These are phyloP conservation scores for Megatriorchis doriae DNA, from an alignment of 2,113 vertebrate species.

Conservation along the genomic window DNA sequence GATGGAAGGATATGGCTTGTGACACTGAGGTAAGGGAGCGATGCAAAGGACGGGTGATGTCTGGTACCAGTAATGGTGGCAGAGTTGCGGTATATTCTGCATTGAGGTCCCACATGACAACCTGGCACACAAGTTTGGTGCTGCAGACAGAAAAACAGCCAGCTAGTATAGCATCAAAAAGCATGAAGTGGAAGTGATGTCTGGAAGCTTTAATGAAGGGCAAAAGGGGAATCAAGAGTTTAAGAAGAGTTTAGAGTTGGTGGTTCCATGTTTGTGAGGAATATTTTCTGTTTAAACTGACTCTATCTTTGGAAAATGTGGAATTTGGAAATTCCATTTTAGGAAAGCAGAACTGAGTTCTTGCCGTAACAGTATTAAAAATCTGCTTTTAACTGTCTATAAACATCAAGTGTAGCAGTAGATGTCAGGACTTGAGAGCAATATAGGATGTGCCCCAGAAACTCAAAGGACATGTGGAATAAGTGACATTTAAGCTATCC, in stretches of 20 bases:
- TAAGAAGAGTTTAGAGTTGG: not conserved
- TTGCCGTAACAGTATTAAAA: not conserved
- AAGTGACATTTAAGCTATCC: not conserved
- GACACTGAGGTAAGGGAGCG: not conserved
- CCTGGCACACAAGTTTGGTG: not conserved
- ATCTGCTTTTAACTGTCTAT: not conserved
- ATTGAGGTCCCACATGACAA: not conserved
- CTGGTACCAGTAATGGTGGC: not conserved
- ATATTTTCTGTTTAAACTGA: not conserved
- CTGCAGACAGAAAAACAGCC: not conserved
- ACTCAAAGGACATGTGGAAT: not conserved
- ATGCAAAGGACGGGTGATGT: not conserved
- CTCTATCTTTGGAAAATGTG: not conserved
- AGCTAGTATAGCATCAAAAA: not conserved
- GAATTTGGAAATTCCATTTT: not conserved
- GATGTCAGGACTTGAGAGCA: not conserved
- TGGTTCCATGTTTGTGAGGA: not conserved
- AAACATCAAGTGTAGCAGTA: not conserved
- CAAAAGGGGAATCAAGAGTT: not conserved
- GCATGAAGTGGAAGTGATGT: not conserved
- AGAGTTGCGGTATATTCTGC: accelerated
- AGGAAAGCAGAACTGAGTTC: not conserved
- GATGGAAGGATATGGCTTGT: not conserved
- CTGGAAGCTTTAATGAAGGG: not conserved
- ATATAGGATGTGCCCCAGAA: not conserved